Percentiles rank a stretch among this genome's conserved stretches.
These are phyloP conservation scores for Argyresthia goedartella DNA, from an alignment of 2,888 invertebrate species.

Conservation along the genomic window DNA sequence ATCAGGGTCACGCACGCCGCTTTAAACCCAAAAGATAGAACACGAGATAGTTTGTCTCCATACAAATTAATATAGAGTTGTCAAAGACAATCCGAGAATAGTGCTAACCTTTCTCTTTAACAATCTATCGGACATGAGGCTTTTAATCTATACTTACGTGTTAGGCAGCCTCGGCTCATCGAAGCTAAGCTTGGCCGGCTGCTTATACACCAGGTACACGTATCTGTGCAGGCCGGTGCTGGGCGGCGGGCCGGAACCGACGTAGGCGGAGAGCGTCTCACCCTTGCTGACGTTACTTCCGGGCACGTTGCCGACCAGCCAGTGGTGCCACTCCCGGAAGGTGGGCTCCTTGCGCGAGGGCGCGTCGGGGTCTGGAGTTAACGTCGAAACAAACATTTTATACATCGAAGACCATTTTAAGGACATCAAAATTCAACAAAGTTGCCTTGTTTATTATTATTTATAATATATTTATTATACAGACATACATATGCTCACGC, in stretches of 20 bases:
- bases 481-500: neutral
- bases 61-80: no score
- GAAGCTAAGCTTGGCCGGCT: conserved; percentile 71
- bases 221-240: conserved; percentile 84
- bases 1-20: no score
- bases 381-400: neutral
- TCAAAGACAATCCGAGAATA: no score
- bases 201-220: conserved; percentile 82
- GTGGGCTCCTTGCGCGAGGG: conserved; percentile 85
- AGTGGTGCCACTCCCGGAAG: conserved; percentile 91
- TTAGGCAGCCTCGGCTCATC: conserved; percentile 67
- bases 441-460: neutral
- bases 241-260: conserved; percentile 83
- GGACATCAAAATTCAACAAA: no score
- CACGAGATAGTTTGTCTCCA: no score
- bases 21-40: no score
- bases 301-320: conserved; percentile 89
- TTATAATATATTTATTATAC: neutral
- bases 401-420: no score
- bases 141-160: conserved; percentile 30
- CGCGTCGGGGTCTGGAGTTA: conserved; percentile 86
- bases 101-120: no score
- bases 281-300: conserved; percentile 78
- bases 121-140: neutral
- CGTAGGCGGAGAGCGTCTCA: conserved; percentile 80